Percentiles rank a stretch among this genome's conserved stretches.
Conservation (phyloP, 2,888 invertebrate genomes). For the Buathra laborator region DNA sequence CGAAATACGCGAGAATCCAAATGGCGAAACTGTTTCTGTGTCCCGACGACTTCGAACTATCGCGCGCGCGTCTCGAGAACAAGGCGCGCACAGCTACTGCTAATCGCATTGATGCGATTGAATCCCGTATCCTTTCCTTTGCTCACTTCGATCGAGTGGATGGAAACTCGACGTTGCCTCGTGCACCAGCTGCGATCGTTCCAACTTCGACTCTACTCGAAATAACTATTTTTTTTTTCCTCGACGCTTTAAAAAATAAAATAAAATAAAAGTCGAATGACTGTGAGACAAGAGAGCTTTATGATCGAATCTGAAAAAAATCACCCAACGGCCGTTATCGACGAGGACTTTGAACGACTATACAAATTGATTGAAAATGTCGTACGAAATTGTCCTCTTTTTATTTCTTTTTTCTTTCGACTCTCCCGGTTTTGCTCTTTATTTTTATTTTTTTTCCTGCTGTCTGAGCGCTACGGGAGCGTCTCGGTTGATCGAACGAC, state of each 20-base stretch:
- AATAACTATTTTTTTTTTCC: too few relatives aligned
- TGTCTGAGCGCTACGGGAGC: slow-evolving; percentile 53
- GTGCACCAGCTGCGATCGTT: neutral
- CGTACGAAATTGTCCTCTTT: slow-evolving; percentile 21
- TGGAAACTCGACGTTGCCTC: neutral
- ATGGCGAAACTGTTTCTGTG: neutral
- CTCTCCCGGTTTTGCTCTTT: slow-evolving; percentile 28
- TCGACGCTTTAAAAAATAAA: too few relatives aligned
- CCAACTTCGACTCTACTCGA: too few relatives aligned
- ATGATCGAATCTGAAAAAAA: neutral
- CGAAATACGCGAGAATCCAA: neutral
- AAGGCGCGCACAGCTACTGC: slow-evolving; percentile 16
- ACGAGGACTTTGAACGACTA: neutral
- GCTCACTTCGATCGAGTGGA: slow-evolving; percentile 19
- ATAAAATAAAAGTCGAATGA: neutral
- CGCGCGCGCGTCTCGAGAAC: neutral
- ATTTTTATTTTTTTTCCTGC: slow-evolving; percentile 43
- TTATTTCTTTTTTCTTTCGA: neutral
- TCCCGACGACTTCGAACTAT: neutral
- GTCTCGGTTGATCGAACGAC: slow-evolving; percentile 66
- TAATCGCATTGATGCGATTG: slow-evolving; percentile 49
- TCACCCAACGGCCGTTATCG: slow-evolving; percentile 7
- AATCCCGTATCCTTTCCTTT: slow-evolving; percentile 24
- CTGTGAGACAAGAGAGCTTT: neutral
- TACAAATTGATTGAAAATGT: slow-evolving; percentile 54